Evolutionary conservation across 2,797 vertebrate genomes (phyloP).

Genomic region (Vespertilio murinus): DNA sequence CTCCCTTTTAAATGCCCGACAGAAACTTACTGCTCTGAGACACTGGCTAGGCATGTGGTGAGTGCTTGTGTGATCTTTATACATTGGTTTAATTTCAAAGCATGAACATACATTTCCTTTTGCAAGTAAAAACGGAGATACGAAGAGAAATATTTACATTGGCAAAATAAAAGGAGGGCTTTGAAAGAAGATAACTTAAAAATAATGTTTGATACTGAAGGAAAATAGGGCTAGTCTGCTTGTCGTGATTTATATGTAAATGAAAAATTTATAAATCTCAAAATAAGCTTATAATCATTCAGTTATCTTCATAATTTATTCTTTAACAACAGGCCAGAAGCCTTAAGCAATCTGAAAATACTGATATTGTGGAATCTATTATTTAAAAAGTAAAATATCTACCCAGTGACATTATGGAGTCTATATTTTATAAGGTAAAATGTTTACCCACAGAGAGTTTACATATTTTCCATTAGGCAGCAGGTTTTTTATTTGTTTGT

Average conservation of each 20-base stretch:
- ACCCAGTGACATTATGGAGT: neutral
- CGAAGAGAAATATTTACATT: slow-evolving; percentile 1
- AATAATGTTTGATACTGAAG: neutral
- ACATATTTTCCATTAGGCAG: slow-evolving; percentile 41
- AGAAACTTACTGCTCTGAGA: slow-evolving; percentile 4
- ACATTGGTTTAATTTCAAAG: slow-evolving; percentile 11
- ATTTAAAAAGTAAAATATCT: neutral
- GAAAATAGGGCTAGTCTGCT: slow-evolving; percentile 16
- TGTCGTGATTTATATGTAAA: slow-evolving; percentile 16
- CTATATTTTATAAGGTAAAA: slow-evolving; percentile 40
- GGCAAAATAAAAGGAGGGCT: slow-evolving; percentile 17
- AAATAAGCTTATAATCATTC: neutral
- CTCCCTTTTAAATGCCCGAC: neutral
- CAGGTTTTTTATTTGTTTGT: neutral
- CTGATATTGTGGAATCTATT: neutral
- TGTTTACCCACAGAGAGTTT: neutral
- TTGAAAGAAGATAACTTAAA: slow-evolving; percentile 35
- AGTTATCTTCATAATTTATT: slow-evolving; percentile 2
- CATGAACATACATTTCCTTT: slow-evolving; percentile 1
- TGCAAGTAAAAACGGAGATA: neutral
- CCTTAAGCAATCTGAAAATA: neutral
- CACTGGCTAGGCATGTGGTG: neutral
- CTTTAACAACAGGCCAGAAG: neutral
- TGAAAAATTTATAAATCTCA: slow-evolving; percentile 38
- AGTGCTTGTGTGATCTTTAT: neutral